Evolutionary conservation across 2,888 invertebrate species (phyloP), one percentile per base, ranked within the genome.

Genomic region (Steromphala cineraria): DNA sequence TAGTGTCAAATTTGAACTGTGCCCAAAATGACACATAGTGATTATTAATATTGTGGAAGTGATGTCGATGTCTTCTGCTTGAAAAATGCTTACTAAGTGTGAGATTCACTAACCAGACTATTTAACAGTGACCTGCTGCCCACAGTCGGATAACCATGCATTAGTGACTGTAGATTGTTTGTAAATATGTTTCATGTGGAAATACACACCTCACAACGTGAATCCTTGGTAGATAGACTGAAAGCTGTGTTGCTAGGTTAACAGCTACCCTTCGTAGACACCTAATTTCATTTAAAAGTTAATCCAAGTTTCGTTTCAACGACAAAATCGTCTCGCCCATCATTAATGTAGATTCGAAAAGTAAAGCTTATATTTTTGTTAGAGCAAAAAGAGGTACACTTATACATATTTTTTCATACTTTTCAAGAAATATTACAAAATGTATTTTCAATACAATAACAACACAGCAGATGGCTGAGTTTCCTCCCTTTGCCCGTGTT

Each of bases 61-160:
- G 10, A 62, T 24, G 62, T 62, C 28, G 4, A 62, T 62, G 62
- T 62, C 28, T 62, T 62, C 24, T 28, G 62, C 21, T 62, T 24
- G 62, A 24, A 62, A 21, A 28, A 62, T 62, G 24, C 24, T 28
- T 62, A 28, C 24, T 62, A 62, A 21, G 21, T 62, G 19, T 46
- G 62, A 28, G 10, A 62, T 62, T 21, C 21, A 62, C 28, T 62
- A 62, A 62, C 13, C 62, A 62, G 28, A 62, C 24, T 36, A 71
- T 71, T 5, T 36, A 1, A 71, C 71, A 71, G 71, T 71, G 71
- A 71, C 71, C 71, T 71, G 71, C 71, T 71, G 71, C 36, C 15
- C 31, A 0, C 19, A 31, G 3, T 24, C 13, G 31, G 71, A 31
- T 36, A 8, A 71, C 36, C 3, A 71, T 71, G 71, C 71, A 71